These are phyloP conservation scores for Chelonoidis abingdonii DNA, from an alignment of 2,113 vertebrate species.

Conservation along the genomic window DNA sequence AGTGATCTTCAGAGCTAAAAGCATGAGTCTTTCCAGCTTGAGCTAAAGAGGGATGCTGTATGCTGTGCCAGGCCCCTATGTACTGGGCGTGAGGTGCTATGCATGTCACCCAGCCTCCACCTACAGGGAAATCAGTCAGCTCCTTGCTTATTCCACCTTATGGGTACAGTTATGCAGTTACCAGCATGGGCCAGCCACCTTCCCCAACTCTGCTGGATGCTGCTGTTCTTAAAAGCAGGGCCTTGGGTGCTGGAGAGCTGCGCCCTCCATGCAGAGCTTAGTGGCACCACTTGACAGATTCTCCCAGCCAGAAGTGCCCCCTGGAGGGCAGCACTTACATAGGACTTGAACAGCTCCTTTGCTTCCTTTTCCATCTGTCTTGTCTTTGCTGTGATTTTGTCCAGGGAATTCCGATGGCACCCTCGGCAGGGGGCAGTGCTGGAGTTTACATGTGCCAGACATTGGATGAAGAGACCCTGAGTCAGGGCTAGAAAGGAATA, in stretches of 20 bases:
- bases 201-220: too few species aligned
- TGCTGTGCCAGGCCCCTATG: not conserved
- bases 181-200: too few species aligned
- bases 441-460: not conserved
- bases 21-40: not conserved
- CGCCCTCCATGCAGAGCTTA: not conserved
- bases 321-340: slow-evolving; percentile 46
- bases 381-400: not conserved
- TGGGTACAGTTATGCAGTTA: not conserved
- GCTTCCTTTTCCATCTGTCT: slow-evolving; percentile 41
- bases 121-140: not conserved
- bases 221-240: not conserved
- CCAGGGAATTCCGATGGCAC: not conserved
- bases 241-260: not conserved
- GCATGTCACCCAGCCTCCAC: not conserved
- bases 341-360: slow-evolving; percentile 45
- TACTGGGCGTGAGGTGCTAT: not conserved
- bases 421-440: not conserved
- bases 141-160: not conserved
- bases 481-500: slow-evolving; percentile 51
- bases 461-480: slow-evolving; percentile 54
- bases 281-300: fast-evolving
- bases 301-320: fast-evolving
- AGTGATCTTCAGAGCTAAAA: not conserved
- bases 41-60: not conserved